Evolutionary conservation across 2,797 vertebrate species (phyloP).

Genomic region (Masticophis lateralis): DNA sequence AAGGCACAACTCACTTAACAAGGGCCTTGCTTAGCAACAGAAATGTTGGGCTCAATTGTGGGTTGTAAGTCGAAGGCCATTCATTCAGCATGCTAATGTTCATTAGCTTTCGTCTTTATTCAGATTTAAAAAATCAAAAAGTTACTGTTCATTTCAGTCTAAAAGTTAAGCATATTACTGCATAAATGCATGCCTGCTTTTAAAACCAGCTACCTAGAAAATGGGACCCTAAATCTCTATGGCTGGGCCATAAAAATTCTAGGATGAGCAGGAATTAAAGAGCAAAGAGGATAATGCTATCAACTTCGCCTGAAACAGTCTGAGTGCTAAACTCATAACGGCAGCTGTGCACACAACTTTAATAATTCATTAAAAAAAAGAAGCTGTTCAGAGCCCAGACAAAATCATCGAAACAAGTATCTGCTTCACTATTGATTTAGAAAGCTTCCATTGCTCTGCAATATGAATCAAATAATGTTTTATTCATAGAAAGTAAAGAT

Average conservation of each 20-base stretch:
- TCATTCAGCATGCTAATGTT: background rate
- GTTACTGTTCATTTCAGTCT: background rate
- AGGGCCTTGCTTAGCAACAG: background rate
- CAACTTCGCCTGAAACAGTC: background rate
- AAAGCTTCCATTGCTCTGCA: constrained; percentile 5
- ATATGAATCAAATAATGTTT: constrained; percentile 23
- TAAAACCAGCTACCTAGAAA: background rate
- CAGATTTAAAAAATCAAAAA: background rate
- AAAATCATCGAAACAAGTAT: constrained; percentile 24
- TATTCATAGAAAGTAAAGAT: constrained; percentile 37
- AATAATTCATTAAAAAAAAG: constrained; percentile 14
- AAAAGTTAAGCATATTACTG: background rate
- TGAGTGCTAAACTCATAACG: background rate
- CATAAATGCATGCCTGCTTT: background rate
- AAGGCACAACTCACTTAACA: background rate
- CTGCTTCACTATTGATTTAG: background rate
- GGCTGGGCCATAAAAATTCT: background rate
- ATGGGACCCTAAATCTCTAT: background rate
- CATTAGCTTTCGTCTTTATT: background rate
- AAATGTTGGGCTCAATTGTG: background rate
- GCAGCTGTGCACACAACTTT: constrained; percentile 17
- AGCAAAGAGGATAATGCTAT: background rate
- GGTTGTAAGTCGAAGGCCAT: background rate
- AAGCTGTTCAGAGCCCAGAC: constrained; percentile 22
- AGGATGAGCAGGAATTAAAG: background rate